Evolutionary conservation across 2,113 vertebrate genomes (phyloP), one percentile per base, ranked within the genome.

Genomic region (Malaclemys terrapin): DNA sequence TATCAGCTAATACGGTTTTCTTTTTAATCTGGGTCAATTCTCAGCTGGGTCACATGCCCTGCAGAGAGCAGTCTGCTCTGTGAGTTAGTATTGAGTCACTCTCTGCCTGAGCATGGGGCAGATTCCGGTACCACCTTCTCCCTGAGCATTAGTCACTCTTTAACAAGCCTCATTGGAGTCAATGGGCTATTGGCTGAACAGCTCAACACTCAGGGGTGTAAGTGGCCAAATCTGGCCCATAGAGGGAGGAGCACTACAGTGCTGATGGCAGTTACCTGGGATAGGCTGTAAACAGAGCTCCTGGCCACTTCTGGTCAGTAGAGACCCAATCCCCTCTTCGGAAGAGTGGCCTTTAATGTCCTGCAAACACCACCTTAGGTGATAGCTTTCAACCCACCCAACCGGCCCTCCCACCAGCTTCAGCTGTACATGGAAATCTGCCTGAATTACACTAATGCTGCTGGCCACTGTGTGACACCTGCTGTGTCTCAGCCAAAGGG

Each of bases 191-290:
- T 19, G 14, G 14, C 62, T 19, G 35, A 69, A 17, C 62, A 31
- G 17, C 8, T 69, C 62, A 9, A 19, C 14, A 17, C 35, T 8
- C 62, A 19, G 14, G 16, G 62, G 62, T n/a, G n/a, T n/a, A 35
- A 19, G 62, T 9, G 6, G 4, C 62, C 31, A 35, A 65, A 17
- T 65, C 31, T 65, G 31, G 16, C 62, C 62, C 16, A n/a, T n/a
- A 31, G 35, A 3, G 6, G 7, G 6, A 35, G 31, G 8, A 16
- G 35, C 14, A 31, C 8, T 2, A 31, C 7, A 8, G 8, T 72
- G 4, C 65, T 38, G 16, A 4, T 1, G 31, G 35, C 0, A 2
- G 7, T 9, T 17, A 2, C 7, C 31, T 9, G 14, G 7, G 31
- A n/a, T n/a, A 35, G 7, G 16, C 62, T 69, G 16, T n/a, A 69